Evolutionary conservation across 2,797 vertebrate species (phyloP), one percentile per base, ranked within the genome.

Genomic region (Hylomyscus alleni): DNA sequence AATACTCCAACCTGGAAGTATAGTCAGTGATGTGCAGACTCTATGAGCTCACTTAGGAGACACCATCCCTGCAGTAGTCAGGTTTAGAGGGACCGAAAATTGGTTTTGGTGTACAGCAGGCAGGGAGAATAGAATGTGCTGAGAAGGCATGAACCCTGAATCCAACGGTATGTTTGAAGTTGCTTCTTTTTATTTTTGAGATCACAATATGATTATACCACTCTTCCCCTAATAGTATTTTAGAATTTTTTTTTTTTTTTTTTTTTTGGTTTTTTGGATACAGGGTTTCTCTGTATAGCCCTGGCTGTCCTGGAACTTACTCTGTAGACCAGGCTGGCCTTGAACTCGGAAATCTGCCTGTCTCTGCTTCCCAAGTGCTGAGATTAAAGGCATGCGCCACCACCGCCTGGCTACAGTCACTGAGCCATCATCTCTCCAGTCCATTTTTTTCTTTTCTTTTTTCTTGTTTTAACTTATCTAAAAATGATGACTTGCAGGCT

Each of bases 401-500:
- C 44, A 44, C 44, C 44, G 44, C 44, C 44, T 44, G 44, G 44
- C 44, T 44, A 84, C 50, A n/a, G n/a, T n/a, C 44, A 44, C 44
- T 44, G 44, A 44, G 44, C 44, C 44, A 44, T 44, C 44, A 44
- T 44, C 44, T 44, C 44, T 44, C 44, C 44, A 44, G 44, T 6
- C 44, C 14, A 12, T 52, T 52, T 13, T 52, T 52, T 52, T 52
- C 52, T 52, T 26, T 26, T 29, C n/a, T 69, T 31, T 34, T 67
- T 69, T 69, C 67, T n/a, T 69, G n/a, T 19, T 84, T 88, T 86
- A 56, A 84, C 20, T 90, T 50, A 94, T 10, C 58, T 54, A 78
- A 93, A 88, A 91, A 83, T 85, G 50, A 17, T n/a, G 81, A 80
- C 67, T 95, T 80, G 17, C 50, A 96, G 78, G 22, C 62, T 89